These are phyloP conservation scores for Amblyornis subalaris DNA, from an alignment of 2,113 vertebrate genomes.

Conservation along the genomic window DNA sequence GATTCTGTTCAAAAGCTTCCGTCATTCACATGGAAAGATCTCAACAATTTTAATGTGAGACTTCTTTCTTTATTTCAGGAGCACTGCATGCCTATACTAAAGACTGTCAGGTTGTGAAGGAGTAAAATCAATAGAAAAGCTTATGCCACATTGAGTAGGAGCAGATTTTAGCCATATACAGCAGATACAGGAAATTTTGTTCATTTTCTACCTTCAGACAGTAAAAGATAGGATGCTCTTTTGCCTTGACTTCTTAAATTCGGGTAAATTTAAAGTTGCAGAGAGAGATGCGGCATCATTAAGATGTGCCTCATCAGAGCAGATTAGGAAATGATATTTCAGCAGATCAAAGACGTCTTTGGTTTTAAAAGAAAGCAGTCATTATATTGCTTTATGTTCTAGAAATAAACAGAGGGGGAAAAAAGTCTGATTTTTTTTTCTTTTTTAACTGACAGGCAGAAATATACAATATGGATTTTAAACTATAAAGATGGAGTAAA, in stretches of 20 bases:
- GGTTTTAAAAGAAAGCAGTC: neutral
- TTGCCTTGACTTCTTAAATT: neutral
- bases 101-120: neutral
- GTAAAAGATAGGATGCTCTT: neutral
- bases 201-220: neutral
- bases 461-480: neutral
- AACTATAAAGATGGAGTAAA: neutral
- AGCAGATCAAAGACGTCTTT: neutral
- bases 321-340: neutral
- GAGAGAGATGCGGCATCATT: neutral
- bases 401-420: neutral
- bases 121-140: neutral
- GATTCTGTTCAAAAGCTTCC: neutral
- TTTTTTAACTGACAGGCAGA: neutral
- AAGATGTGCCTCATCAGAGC: neutral
- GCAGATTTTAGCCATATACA: neutral
- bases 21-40: neutral
- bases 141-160: neutral
- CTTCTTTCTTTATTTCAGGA: neutral
- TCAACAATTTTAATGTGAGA: neutral
- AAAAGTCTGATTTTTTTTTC: neutral
- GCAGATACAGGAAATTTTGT: fast-evolving
- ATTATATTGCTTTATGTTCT: neutral
- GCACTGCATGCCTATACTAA: neutral
- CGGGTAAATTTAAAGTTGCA: neutral